Base-by-base conservation (phyloP, 2,113 vertebrate genomes). In the Lichenostomus cassidix region DNA sequence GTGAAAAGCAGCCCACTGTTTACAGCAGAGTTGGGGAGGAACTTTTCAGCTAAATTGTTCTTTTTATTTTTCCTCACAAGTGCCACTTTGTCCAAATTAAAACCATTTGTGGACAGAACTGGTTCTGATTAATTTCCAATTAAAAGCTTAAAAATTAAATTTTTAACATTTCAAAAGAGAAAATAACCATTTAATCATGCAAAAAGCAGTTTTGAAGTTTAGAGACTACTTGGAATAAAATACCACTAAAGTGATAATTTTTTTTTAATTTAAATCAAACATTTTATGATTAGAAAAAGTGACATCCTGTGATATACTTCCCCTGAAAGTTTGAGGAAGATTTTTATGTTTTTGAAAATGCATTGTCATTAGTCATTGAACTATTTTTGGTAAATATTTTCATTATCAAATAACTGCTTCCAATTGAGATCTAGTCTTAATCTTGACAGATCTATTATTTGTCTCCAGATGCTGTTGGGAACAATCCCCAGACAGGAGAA, bases 111-210 rank as follows among this genome's bases (percentile, higher is more conserved):
- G 80, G 79, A 56, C 52, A 56, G 25, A 92, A 58, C 83, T 90
- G 90, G 44, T 94, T 93, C 73, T 71, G 83, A 95, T 90, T 94
- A 89, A 78, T 86, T 93, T 88, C 50, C 55, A 63, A 31, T 91
- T 95, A 78, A 64, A 83, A 83, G 71, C 55, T 81, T 90, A 23
- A 88, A 44, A 68, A 58, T 44, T 0, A 12, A 90, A 52, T 39
- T 92, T 91, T 84, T 85, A 49, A 73, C 41, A 68, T 67, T 90
- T 87, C 37, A 59, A 77, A 93, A 33, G 14, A 77, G 15, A 82
- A 92, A 63, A 80, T 52, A 76, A 42, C 33, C 10, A 63, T 80
- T 86, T 55, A 46, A 67, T 63, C 24, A 41, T 59, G 50, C 37
- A 37, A 37, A 77, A 91, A 83, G 31, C n/a, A 47, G 24, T 53